Evolutionary conservation across 2,888 invertebrate genomes (phyloP).

Genomic region (Cerastoderma edule): DNA sequence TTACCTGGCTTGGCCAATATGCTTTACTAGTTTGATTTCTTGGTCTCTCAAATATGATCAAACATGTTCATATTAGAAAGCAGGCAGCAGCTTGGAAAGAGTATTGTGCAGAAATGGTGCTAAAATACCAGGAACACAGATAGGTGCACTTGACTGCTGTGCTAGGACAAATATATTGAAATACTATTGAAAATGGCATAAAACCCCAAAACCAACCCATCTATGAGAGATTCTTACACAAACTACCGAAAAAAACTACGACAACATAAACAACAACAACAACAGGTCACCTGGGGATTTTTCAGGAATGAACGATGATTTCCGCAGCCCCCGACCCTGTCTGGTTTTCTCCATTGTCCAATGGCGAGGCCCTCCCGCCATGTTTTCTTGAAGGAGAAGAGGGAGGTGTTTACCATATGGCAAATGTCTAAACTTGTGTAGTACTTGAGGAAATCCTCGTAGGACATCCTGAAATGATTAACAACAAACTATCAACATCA

Average conservation of each 20-base stretch:
- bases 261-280: not conserved
- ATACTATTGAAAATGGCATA: too few relatives aligned
- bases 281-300: slow-evolving; percentile 70
- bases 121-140: too few relatives aligned
- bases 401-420: slow-evolving; percentile 86
- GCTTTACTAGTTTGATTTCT: too few relatives aligned
- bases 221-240: too few relatives aligned
- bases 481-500: not conserved
- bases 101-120: too few relatives aligned
- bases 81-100: too few relatives aligned
- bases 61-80: too few relatives aligned
- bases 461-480: slow-evolving; percentile 85
- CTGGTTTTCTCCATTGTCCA: slow-evolving; percentile 84
- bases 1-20: too few relatives aligned
- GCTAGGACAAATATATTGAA: too few relatives aligned
- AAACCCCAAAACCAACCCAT: too few relatives aligned
- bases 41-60: too few relatives aligned
- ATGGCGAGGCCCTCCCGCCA: slow-evolving; percentile 84
- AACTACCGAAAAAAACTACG: not conserved
- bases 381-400: slow-evolving; percentile 85
- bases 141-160: too few relatives aligned
- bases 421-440: slow-evolving; percentile 86
- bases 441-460: slow-evolving; percentile 86
- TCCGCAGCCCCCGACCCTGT: slow-evolving; percentile 86
- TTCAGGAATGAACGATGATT: slow-evolving; percentile 82